These are phyloP conservation scores for Solenopsis invicta DNA, from an alignment of 1,140 invertebrate species.

Conservation along the genomic window DNA sequence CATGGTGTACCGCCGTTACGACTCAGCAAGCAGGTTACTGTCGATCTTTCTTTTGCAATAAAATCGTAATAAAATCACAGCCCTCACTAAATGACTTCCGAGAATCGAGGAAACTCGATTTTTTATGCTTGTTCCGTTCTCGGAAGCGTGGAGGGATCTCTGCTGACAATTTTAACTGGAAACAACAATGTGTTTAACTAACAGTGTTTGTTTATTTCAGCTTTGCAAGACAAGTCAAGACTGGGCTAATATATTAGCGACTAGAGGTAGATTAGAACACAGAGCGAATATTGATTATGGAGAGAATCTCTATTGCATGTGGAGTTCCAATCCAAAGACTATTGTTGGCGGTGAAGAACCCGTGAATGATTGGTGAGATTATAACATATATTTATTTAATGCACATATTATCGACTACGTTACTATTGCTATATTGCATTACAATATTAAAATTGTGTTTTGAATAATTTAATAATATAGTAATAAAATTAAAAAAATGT, in stretches of 20 bases:
- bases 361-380: slow-evolving; percentile 91
- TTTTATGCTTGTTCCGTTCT: slow-evolving; percentile 15
- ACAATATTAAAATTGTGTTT: neutral
- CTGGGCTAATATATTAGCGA: slow-evolving; percentile 93
- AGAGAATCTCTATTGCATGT: slow-evolving; percentile 93
- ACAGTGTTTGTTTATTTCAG: slow-evolving; percentile 76
- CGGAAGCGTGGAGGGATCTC: neutral
- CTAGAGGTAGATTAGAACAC: slow-evolving; percentile 91
- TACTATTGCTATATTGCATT: neutral
- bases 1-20: slow-evolving; percentile 91
- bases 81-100: slow-evolving; percentile 6
- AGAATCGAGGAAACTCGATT: slow-evolving; percentile 19
- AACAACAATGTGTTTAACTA: neutral
- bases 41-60: slow-evolving; percentile 50
- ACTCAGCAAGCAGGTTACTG: slow-evolving; percentile 90
- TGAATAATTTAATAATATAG: neutral
- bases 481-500: neutral
- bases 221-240: slow-evolving; percentile 92
- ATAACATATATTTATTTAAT: neutral
- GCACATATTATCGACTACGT: neutral
- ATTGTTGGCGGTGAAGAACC: slow-evolving; percentile 90
- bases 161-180: slow-evolving; percentile 10
- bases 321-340: slow-evolving; percentile 91
- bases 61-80: slow-evolving; percentile 1
- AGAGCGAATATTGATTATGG: slow-evolving; percentile 92